Percentiles rank a stretch among this genome's conserved stretches.
Conservation (phyloP, 2,113 vertebrate species). For the Alligator sinensis region DNA sequence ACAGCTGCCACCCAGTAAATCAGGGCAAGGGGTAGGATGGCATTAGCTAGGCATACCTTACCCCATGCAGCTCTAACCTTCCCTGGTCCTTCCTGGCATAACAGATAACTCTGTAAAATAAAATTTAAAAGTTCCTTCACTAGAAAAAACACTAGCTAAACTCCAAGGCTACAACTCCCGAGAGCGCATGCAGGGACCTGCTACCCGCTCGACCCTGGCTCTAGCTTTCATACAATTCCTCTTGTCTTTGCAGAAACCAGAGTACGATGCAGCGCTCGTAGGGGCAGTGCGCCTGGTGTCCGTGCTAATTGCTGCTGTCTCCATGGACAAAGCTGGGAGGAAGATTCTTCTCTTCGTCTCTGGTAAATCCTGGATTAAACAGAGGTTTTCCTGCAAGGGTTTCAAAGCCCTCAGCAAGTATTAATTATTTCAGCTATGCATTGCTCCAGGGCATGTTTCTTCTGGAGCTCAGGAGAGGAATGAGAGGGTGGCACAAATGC, state of each 20-base stretch:
- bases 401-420: neutral
- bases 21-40: neutral
- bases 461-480: neutral
- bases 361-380: constrained; percentile 52
- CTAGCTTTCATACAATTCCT: neutral
- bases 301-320: constrained; percentile 82
- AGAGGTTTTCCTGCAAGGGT: neutral
- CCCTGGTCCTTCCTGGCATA: neutral
- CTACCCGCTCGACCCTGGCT: neutral
- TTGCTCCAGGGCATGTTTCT: no score
- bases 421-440: neutral
- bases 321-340: constrained; percentile 93
- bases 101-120: neutral
- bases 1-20: neutral
- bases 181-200: neutral
- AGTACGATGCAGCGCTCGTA: constrained; percentile 88
- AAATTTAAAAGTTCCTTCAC: neutral
- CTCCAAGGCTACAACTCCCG: neutral
- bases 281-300: constrained; percentile 88
- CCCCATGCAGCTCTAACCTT: neutral
- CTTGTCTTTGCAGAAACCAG: constrained; percentile 50
- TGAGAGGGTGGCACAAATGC: neutral
- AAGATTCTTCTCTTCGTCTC: constrained; percentile 91
- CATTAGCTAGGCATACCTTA: neutral
- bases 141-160: neutral